Base-by-base conservation (phyloP, 2,113 vertebrate genomes). In the Cyanocitta stelleri region DNA sequence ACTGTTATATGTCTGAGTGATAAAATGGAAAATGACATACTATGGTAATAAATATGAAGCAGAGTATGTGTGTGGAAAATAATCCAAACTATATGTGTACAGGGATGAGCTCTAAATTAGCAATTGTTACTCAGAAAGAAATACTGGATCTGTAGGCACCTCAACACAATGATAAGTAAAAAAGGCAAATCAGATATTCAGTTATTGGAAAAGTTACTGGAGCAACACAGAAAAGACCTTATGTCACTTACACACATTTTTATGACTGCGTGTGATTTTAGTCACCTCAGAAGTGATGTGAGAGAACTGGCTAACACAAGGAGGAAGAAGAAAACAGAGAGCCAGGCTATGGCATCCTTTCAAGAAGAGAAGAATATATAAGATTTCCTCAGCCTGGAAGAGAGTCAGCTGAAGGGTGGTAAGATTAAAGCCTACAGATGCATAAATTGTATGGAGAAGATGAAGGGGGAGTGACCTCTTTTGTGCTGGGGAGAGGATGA, bases 381-480 rank as follows among this genome's bases (percentile, higher is more conserved):
- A 93, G 52, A 93, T 89, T 95, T 75, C 39, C 61, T 95, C 64
- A 81, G 73, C 26, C 39, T 91, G 68, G 56, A 92, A 90, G 64
- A 85, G 13, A 78, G 52, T 63, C 9, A 4, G 33, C 68, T 59
- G 68, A 76, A 39, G 24, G 37, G n/a, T 80, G 71, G 24, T 52
- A 81, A 95, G 86, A 95, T 96, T 78, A 97, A 96, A 95, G 86
- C 63, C 83, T 78, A 23, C 8, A 74, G 83, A 78, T 30, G 55
- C 13, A 55, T 46, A 43, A 92, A 84, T 48, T 71, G 15, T 62
- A 32, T 26, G 43, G 64, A 88, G 72, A 83, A 95, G 80, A 94
- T 89, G 83, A 92, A 84, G 79, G 76, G 56, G 88, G 92, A 93
- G 88, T 96, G 69, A 96, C 76, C 54, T 96, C 32, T 76, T 88